Evolutionary conservation across 2,797 vertebrate genomes (phyloP).

Genomic region (Spatula versicolor): DNA sequence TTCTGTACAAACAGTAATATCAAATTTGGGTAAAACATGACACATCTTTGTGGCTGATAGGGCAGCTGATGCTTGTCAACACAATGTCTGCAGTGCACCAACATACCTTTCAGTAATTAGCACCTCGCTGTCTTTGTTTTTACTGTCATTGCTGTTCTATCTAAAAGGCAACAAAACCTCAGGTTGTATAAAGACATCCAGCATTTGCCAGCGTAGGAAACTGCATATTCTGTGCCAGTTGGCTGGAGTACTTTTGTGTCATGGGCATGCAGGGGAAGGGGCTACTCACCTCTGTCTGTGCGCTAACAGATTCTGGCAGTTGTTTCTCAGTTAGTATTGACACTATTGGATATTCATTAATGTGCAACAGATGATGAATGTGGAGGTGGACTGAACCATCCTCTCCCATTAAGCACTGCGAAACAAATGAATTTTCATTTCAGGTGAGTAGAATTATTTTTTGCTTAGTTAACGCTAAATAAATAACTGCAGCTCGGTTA

Average conservation of each 20-base stretch:
- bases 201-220: not conserved
- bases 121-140: not conserved
- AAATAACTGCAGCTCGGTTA: slow-evolving; percentile 39
- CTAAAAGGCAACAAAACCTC: not conserved
- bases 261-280: not conserved
- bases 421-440: slow-evolving; percentile 28
- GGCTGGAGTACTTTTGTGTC: not conserved
- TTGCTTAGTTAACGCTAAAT: slow-evolving; percentile 13
- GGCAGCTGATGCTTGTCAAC: not conserved
- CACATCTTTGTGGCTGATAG: not conserved
- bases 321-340: not conserved
- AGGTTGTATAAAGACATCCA: not conserved
- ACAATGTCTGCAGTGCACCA: not conserved
- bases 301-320: not conserved
- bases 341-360: slow-evolving; percentile 44
- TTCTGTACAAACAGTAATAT: not conserved
- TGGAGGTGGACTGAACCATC: slow-evolving; percentile 2
- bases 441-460: slow-evolving; percentile 13
- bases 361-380: slow-evolving; percentile 38
- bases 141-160: not conserved
- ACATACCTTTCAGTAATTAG: not conserved
- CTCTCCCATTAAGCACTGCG: slow-evolving; percentile 38
- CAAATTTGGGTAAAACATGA: not conserved
- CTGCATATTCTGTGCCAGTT: not conserved
- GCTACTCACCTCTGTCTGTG: not conserved